Base-by-base conservation (phyloP, 2,888 invertebrate genomes). In the Ochropleura plecta region DNA sequence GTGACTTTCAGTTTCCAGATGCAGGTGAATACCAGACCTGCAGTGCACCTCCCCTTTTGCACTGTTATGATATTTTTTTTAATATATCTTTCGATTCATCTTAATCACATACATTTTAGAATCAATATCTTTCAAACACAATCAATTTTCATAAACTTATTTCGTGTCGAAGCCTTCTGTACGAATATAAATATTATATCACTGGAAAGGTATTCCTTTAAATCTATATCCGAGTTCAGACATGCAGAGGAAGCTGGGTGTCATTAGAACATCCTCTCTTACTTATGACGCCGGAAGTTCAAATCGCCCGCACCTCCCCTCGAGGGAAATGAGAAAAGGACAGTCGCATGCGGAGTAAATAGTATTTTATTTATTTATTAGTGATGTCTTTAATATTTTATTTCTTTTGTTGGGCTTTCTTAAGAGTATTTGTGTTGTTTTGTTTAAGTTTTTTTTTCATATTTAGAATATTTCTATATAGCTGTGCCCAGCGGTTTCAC, bases 211-310 rank as follows among this genome's bases (percentile, higher is more conserved):
- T 57, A 40, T 7, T 53, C 42, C 14, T 67, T 76, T 59, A 59
- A 68, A 79, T 55, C 49, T 48, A 76, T 76, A 72, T 72, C 53
- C 51, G 42, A 68, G 68, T 55, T 44, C n/a, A 16, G n/a, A 80
- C 65, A 65, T 72, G 71, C 40, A 6, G 30, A 70, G 80, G 69
- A 77, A 69, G 69, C 55, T 69, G 49, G 42, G 6, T 68, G 57
- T 72, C 80, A 80, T 77, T 70, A 80, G 60, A 59, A 53, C 60
- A 46, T 80, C 80, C 77, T 72, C 49, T 64, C 30, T 49, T 63
- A 55, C 63, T 64, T 68, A 60, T 55, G 67, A 68, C 20, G 44
- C 67, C 79, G 76, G 76, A 76, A 53, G 80, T 53, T 69, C 72
- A 67, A 80, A 80, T 72, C 69, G 57, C 71, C 71, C 20, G 49